Percentiles rank a stretch among this genome's conserved stretches.
These are phyloP conservation scores for Eospalax fontanierii DNA, from an alignment of 2,797 vertebrate species.

Conservation along the genomic window DNA sequence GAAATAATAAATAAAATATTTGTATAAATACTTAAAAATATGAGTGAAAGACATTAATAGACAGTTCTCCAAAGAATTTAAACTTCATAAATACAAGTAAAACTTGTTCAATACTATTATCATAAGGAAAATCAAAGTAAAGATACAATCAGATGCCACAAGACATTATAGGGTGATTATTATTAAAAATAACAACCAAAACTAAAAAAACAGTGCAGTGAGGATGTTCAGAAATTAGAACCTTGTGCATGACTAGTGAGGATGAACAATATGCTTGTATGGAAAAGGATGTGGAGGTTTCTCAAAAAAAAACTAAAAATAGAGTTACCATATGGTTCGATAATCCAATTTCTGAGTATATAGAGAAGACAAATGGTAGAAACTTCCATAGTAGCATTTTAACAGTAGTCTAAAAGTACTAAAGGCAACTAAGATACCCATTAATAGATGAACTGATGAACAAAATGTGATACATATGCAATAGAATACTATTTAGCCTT, in stretches of 20 bases:
- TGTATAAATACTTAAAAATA: too few relatives aligned
- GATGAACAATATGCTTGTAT: too few relatives aligned
- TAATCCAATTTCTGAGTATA: too few relatives aligned
- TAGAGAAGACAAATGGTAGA: too few relatives aligned
- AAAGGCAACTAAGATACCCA: background rate
- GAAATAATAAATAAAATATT: too few relatives aligned
- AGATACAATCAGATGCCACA: background rate
- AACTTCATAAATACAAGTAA: background rate
- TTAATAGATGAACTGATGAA: background rate
- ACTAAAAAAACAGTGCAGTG: background rate
- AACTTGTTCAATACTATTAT: background rate
- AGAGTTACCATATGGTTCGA: background rate
- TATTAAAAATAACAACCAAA: background rate
- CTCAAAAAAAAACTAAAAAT: slow-evolving; percentile 6
- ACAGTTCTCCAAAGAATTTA: background rate
- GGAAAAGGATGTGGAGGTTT: background rate
- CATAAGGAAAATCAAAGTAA: background rate
- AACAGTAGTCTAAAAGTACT: background rate
- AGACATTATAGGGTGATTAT: background rate
- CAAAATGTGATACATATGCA: background rate
- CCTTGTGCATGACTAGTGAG: background rate
- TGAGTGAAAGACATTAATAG: background rate
- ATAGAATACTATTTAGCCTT: too few relatives aligned
- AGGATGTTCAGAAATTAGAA: background rate
- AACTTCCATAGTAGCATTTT: too few relatives aligned